phyloP scores from a whole-genome alignment of 2,797 vertebrate genomes.

The Sorex maritimensis region DNA sequence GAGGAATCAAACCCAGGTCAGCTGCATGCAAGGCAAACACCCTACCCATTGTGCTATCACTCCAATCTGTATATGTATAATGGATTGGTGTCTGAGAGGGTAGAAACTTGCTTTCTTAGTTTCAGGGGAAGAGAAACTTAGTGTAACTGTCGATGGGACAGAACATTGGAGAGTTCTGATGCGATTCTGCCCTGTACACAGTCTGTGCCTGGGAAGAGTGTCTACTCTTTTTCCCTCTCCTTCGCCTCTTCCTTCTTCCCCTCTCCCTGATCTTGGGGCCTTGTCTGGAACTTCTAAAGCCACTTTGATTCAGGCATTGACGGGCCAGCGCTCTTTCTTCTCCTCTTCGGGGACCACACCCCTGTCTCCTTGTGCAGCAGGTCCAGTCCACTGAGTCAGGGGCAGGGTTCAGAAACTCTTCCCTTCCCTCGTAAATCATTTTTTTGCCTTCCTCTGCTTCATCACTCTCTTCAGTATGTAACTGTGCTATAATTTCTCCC shows the following conservation, averaged over 20 bases:
- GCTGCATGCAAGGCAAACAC: too few species aligned
- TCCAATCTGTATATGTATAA: neutral
- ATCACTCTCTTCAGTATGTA: neutral
- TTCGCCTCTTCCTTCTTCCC: neutral
- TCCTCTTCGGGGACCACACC: neutral
- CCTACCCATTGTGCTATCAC: too few species aligned
- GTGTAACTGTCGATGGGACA: neutral
- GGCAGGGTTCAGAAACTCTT: neutral
- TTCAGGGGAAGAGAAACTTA: neutral
- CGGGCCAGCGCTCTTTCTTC: neutral
- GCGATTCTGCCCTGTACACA: neutral
- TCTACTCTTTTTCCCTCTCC: neutral
- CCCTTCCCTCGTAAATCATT: neutral
- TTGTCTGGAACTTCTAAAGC: neutral
- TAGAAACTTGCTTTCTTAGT: slow-evolving; percentile 32
- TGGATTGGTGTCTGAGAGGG: neutral
- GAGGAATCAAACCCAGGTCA: too few species aligned
- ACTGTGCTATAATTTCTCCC: neutral
- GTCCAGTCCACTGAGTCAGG: neutral
- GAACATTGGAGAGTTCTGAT: neutral
- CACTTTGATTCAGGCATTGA: neutral
- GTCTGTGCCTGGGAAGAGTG: neutral
- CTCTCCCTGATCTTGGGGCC: neutral
- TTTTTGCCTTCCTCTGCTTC: neutral
- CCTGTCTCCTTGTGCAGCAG: neutral